Evolutionary conservation across 2,113 vertebrate species (phyloP), one percentile per base, ranked within the genome.

Genomic region (Python bivittatus): DNA sequence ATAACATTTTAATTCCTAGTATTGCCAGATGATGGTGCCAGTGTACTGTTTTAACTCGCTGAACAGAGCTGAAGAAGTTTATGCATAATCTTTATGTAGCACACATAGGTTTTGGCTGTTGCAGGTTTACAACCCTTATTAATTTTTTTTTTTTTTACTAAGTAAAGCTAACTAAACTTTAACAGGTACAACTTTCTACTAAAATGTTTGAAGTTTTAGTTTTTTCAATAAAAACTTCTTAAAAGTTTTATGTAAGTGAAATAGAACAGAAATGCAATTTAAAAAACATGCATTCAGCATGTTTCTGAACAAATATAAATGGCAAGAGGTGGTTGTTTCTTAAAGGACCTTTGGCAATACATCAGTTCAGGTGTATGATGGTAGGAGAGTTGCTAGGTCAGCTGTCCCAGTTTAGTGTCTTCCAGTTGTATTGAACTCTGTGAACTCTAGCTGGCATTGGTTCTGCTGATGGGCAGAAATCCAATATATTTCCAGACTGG

Each of bases 1-100:
- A n/a, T n/a, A n/a, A n/a, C n/a, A n/a, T n/a, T n/a, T 96, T 90
- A 23, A 88, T 94, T 52, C 96, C 57, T 1, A 12, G 17, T 33
- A 27, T 92, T 94, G 9, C 97, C 97, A 96, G 95, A 29, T 89
- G 96, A 95, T 96, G 96, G 96, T 95, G 93, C 95, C 92, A 96
- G 1, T 52, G 57, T 79, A 29, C 96, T 93, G 84, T 92, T 84
- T 57, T 91, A 91, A 44, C 92, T 44, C 13, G 0, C 89, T 88
- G 53, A 53, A 13, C 5, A 60, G 23, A 3, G 20, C 22, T 58
- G 56, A 20, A 1, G 0, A 79, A 11, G 72, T 68, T 60, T 60
- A 64, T 29, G 25, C 15, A 0, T 52, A 22, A 42, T 22, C 22
- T 54, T 93, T 33, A 88, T 92, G 53, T 94, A 92, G 95, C 91